Evolutionary conservation across 1,140 invertebrate genomes (phyloP).

Genomic region (Rhizoglyphus robini): DNA sequence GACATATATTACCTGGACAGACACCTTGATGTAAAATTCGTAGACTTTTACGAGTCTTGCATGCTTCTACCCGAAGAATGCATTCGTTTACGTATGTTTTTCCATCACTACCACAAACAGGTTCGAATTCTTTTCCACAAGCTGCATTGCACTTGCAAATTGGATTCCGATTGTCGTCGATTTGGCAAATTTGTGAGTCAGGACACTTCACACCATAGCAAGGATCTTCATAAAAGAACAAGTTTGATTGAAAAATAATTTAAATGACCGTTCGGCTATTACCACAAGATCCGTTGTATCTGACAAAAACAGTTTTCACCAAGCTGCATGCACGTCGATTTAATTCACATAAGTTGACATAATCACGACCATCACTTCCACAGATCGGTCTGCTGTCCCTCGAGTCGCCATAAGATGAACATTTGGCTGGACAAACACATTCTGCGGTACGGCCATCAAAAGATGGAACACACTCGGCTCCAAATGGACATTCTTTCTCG

Average conservation of each 20-base stretch:
- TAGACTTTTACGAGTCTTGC: slow-evolving; percentile 51
- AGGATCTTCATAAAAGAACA: slow-evolving; percentile 52
- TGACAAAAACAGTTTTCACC: slow-evolving; percentile 61
- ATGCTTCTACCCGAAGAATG: slow-evolving; percentile 56
- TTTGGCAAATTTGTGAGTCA: slow-evolving; percentile 60
- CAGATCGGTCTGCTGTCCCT: slow-evolving; percentile 56
- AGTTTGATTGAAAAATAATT: neutral
- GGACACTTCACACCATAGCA: slow-evolving; percentile 57
- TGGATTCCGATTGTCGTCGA: slow-evolving; percentile 59
- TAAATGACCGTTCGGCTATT: no score
- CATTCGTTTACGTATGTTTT: slow-evolving; percentile 78
- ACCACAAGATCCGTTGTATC: slow-evolving; percentile 79
- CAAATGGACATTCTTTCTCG: slow-evolving; percentile 53
- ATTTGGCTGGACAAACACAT: slow-evolving; percentile 58
- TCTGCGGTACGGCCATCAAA: slow-evolving; percentile 51
- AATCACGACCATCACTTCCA: slow-evolving; percentile 38
- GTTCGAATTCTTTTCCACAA: slow-evolving; percentile 60
- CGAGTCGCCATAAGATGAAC: slow-evolving; percentile 63
- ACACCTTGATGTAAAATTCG: slow-evolving; percentile 62
- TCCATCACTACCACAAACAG: slow-evolving; percentile 60
- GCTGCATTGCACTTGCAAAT: slow-evolving; percentile 61
- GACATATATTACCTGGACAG: slow-evolving; percentile 38
- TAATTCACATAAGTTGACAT: slow-evolving; percentile 65
- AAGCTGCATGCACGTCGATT: slow-evolving; percentile 55
- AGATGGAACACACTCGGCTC: slow-evolving; percentile 56